Conservation (phyloP, 2,888 invertebrate species). For the Hydroisotoma schaefferi region DNA sequence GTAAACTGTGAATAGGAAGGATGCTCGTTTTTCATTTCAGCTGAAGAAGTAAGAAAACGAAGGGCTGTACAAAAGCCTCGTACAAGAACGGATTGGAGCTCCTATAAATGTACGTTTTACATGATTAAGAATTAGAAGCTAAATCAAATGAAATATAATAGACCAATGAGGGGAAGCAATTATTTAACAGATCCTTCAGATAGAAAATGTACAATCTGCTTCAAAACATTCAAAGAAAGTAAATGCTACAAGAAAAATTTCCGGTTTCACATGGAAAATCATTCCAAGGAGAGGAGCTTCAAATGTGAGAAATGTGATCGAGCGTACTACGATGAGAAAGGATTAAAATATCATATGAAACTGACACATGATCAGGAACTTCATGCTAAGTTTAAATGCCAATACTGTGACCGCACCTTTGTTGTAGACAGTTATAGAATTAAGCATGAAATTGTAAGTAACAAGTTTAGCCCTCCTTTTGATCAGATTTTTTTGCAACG, state of each 20-base stretch:
- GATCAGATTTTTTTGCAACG: neutral
- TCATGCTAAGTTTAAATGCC: neutral
- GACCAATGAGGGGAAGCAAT: neutral
- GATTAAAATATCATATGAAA: neutral
- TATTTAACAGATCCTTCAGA: neutral
- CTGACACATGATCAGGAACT: neutral
- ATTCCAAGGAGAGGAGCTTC: neutral
- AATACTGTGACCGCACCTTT: neutral
- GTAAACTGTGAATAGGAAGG: too few species aligned
- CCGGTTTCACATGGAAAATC: neutral
- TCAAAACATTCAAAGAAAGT: neutral
- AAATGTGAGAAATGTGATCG: neutral
- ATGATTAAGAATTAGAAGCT: neutral
- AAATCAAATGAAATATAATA: neutral
- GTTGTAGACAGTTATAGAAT: neutral
- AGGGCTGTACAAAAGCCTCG: neutral
- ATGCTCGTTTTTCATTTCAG: too few species aligned
- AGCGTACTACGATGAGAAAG: neutral
- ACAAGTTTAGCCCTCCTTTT: neutral
- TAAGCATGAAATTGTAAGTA: neutral
- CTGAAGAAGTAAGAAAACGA: neutral
- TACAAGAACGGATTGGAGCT: neutral
- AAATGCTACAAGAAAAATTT: neutral
- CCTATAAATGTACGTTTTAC: neutral
- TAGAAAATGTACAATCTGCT: neutral